Evolutionary conservation across 2,888 invertebrate genomes (phyloP).

Genomic region (Callimorpha dominula): DNA sequence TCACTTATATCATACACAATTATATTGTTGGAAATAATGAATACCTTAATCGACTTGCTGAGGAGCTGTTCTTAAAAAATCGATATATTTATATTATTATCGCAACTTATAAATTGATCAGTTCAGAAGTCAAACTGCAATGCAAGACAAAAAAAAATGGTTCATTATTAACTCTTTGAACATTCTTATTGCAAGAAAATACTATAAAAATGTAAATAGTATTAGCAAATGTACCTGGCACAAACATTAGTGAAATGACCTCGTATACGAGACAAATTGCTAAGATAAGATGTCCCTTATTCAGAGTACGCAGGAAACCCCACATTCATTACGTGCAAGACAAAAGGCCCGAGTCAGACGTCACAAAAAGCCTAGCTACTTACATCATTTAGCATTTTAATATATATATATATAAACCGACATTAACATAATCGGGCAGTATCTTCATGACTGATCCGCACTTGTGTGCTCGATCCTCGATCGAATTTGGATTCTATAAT

Average conservation of each 20-base stretch:
- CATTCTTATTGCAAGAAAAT: not conserved
- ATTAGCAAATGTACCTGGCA: not conserved
- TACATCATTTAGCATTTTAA: not conserved
- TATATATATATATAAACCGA: not conserved
- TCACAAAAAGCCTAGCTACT: not conserved
- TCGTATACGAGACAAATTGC: conserved; percentile 3
- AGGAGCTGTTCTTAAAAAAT: no score
- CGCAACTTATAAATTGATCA: no score
- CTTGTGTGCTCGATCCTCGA: not conserved
- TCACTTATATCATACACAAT: no score
- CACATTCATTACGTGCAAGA: conserved; percentile 1
- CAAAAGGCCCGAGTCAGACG: not conserved
- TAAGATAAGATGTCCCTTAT: conserved; percentile 1
- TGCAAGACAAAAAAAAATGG: not conserved
- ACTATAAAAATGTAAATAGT: not conserved
- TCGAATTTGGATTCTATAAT: not conserved
- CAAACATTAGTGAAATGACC: conserved; percentile 3
- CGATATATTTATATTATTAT: no score
- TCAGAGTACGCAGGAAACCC: not conserved
- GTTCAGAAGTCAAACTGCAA: not conserved
- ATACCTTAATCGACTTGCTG: no score
- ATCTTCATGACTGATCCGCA: not conserved
- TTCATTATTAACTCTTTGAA: not conserved
- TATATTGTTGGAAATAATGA: no score
- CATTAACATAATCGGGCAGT: not conserved